Base-by-base conservation (phyloP, 2,888 invertebrate species). In the Clunio marinus region DNA sequence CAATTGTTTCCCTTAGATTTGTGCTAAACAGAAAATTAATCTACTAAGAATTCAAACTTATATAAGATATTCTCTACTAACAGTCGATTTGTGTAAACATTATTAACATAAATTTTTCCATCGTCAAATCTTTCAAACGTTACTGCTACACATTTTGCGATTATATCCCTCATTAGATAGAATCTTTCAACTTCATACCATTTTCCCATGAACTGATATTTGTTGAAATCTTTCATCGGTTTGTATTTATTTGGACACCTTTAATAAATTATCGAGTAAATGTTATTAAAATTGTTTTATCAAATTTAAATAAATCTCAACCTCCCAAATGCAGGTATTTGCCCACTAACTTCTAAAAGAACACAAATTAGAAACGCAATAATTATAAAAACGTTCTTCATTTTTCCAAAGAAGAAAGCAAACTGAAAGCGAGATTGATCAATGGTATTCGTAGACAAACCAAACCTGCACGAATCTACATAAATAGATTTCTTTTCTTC, bases 91-190 rank as follows among this genome's bases (percentile, higher is more conserved):
- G 27, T 63, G 45, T 63, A 63, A 7, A 22, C 25, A 17, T 63
- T 63, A 17, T 25, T 63, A 7, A 63, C 63, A 45, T 46, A 63
- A 63, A 63, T 63, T 46, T 25, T 63, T 28, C 63, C 63, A 46
- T 63, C 46, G 15, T 63, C 63, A 45, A 63, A 63, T 15, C 63
- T 13, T 2, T 63, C 63, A 17, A n/a, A 63, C 10, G 27, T 28
- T 1, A 63, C 46, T 13, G 63, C 17, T 8, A 63, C 27, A 20
- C 63, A 63, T 8, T 24, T 63, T 28, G 63, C 63, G 10, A 63
- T 27, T 2, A 46, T 13, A 46, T 63, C 63, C 5, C 63, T 15
- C 13, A 63, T 46, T 20, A 37, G 22, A 28, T 63, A 63, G 15
- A 27, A 63, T 45, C 63, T 4, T n/a, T 45, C 46, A 17, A 13